phyloP scores from a whole-genome alignment of 92 coral and sea anemone genomes.

The Zoanthus sociatus region DNA sequence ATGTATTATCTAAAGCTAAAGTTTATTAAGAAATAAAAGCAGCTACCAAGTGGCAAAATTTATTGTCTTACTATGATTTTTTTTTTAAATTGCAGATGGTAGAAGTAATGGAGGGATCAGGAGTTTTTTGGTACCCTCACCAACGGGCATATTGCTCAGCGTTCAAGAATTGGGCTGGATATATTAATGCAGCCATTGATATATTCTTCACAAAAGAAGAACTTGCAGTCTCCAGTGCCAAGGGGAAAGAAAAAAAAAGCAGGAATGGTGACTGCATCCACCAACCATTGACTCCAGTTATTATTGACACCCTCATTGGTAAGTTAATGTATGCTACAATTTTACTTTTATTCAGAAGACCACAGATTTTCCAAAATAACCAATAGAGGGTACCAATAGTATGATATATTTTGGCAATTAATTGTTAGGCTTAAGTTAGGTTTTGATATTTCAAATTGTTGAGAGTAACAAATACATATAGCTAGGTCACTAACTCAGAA shows the following conservation, averaged over 20 bases:
- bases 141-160: conserved; percentile 8
- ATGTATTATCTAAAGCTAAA: not conserved
- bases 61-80: not conserved
- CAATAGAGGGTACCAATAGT: not conserved
- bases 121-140: conserved; percentile 7
- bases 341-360: conserved; percentile 3
- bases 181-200: not conserved
- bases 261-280: conserved; percentile 20
- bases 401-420: not conserved
- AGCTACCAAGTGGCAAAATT: not conserved
- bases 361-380: not conserved
- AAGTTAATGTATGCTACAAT: not conserved
- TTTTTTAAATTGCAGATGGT: not conserved
- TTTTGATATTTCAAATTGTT: not conserved
- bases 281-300: conserved; percentile 11
- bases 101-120: conserved; percentile 20
- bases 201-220: not conserved
- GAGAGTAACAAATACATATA: not conserved
- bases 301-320: conserved; percentile 13
- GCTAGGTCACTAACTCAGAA: conserved; percentile 21
- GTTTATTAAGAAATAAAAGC: not conserved
- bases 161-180: not conserved
- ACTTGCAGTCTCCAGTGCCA: conserved; percentile 2
- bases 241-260: conserved; percentile 6
- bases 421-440: conserved; percentile 11